A percentile compares a stretch with the other conserved stretches of the same genome.
Conservation (phyloP, 1,140 invertebrate genomes). For the Drosophila tristis region DNA sequence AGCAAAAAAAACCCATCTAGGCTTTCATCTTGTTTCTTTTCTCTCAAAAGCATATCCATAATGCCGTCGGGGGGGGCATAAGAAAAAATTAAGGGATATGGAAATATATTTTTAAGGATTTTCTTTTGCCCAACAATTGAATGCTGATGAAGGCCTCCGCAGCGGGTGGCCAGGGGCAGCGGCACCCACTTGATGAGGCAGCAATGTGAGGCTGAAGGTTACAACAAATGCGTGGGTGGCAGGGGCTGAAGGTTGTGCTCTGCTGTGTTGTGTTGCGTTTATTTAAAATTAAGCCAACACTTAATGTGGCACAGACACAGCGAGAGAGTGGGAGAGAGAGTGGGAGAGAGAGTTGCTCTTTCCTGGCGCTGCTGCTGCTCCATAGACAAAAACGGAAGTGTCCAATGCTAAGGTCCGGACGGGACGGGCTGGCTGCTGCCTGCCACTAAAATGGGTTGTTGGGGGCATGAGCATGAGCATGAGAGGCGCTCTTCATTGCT, state of each 20-base stretch:
- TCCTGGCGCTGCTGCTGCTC: conserved; percentile 23
- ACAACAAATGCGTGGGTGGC: neutral
- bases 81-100: conserved; percentile 4
- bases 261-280: conserved; percentile 35
- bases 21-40: too few relatives aligned
- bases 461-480: neutral
- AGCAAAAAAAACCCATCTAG: too few relatives aligned
- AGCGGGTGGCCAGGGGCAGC: conserved; percentile 16
- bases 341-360: neutral
- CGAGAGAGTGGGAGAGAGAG: neutral
- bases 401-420: conserved; percentile 34
- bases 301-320: conserved; percentile 48
- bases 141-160: conserved; percentile 57
- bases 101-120: conserved; percentile 20
- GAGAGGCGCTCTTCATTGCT: conserved; percentile 59
- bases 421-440: conserved; percentile 30
- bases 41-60: too few relatives aligned
- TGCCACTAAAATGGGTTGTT: neutral
- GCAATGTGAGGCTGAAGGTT: too few relatives aligned
- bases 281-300: conserved; percentile 80
- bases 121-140: conserved; percentile 57
- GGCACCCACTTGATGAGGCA: neutral
- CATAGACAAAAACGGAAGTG: conserved; percentile 77
- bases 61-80: neutral
- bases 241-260: neutral